phyloP scores from a whole-genome alignment of 2,888 invertebrate genomes.

The Platycheirus rosarum region DNA sequence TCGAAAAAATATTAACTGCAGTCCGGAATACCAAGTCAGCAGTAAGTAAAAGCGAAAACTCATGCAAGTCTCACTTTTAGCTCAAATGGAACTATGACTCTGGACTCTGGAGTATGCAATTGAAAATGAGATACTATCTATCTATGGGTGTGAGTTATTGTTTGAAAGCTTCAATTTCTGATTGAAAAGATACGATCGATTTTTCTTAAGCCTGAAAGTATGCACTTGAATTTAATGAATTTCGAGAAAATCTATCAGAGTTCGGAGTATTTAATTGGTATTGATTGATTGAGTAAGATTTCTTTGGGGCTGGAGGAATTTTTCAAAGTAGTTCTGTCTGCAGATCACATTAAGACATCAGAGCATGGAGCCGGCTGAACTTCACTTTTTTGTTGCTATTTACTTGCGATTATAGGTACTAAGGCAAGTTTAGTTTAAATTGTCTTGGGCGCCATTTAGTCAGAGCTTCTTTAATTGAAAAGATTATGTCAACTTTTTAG shows the following conservation, averaged over 20 bases:
- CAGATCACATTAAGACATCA: too few relatives aligned
- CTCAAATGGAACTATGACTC: conserved; percentile 6
- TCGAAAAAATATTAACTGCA: conserved; percentile 42
- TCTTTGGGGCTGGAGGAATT: too few relatives aligned
- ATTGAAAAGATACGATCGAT: conserved; percentile 38
- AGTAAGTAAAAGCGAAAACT: conserved; percentile 43
- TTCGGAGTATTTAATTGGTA: too few relatives aligned
- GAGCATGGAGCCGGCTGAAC: too few relatives aligned
- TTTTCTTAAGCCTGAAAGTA: conserved; percentile 47
- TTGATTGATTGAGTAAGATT: too few relatives aligned
- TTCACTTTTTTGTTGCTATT: too few relatives aligned
- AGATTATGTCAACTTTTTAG: too few relatives aligned
- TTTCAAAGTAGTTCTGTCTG: too few relatives aligned
- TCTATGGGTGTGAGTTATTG: not conserved
- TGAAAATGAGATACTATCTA: not conserved
- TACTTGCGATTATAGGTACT: too few relatives aligned
- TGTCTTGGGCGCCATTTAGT: too few relatives aligned
- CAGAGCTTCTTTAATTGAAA: too few relatives aligned
- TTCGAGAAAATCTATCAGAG: not conserved
- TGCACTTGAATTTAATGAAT: conserved; percentile 21
- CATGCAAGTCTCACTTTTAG: not conserved
- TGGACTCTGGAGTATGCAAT: conserved; percentile 29
- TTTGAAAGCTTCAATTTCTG: conserved; percentile 43
- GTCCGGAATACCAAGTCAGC: conserved; percentile 38
- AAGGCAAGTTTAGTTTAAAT: too few relatives aligned